Percentiles rank a stretch among this genome's conserved stretches.
These are phyloP conservation scores for Myotis yumanensis DNA, from an alignment of 2,113 vertebrate species.

Conservation along the genomic window DNA sequence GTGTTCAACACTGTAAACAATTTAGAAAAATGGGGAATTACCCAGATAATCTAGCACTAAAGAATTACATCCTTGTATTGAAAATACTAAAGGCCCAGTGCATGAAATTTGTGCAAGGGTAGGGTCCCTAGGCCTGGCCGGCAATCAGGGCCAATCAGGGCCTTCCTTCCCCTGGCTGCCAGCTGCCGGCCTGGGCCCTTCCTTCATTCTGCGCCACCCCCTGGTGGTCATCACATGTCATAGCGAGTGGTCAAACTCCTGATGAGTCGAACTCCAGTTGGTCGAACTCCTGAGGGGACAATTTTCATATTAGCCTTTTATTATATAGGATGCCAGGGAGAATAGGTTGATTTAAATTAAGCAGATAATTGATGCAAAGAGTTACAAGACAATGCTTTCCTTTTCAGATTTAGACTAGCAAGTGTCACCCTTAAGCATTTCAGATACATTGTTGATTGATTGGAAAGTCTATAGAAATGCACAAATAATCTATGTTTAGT, in stretches of 20 bases:
- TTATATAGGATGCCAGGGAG: background rate
- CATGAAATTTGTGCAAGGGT: too few relatives aligned
- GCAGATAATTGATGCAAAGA: background rate
- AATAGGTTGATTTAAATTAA: background rate
- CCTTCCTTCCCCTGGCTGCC: too few relatives aligned
- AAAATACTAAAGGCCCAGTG: background rate
- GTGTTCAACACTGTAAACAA: background rate
- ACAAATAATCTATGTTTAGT: background rate
- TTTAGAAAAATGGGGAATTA: background rate
- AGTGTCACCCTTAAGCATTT: background rate
- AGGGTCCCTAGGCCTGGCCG: too few relatives aligned
- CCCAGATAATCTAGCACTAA: background rate
- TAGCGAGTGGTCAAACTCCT: too few relatives aligned
- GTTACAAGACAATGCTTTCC: background rate
- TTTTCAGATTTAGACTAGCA: slow-evolving; percentile 13
- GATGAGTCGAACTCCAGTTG: too few relatives aligned
- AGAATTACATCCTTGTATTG: background rate
- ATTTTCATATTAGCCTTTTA: too few relatives aligned
- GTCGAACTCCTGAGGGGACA: too few relatives aligned
- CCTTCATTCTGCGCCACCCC: too few relatives aligned
- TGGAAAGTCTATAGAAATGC: background rate
- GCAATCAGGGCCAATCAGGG: too few relatives aligned
- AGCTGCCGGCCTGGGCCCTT: too few relatives aligned
- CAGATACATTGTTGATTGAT: background rate
- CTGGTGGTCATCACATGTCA: too few relatives aligned